Conservation (phyloP, 2,797 vertebrate genomes). For the Natrix natrix region DNA sequence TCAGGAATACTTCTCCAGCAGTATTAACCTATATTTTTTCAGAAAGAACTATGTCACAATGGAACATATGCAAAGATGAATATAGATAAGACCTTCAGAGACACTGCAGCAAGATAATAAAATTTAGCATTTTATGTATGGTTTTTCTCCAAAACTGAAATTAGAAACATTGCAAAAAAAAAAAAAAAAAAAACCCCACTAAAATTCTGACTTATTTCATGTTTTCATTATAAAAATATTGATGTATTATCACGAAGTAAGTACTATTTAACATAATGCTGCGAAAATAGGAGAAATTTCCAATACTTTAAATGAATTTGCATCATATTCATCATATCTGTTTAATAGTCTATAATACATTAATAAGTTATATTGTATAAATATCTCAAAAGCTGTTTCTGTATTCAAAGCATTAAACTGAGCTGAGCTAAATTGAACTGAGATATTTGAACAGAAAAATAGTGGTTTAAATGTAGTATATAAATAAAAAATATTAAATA, state of each 20-base stretch:
- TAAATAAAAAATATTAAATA: background rate
- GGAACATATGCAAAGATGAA: background rate
- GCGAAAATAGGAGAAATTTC: background rate
- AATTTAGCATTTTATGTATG: background rate
- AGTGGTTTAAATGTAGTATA: background rate
- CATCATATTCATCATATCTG: background rate
- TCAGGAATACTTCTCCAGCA: background rate
- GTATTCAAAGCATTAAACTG: background rate
- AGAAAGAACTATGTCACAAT: background rate
- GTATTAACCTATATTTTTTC: background rate
- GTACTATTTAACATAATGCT: background rate
- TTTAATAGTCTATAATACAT: background rate
- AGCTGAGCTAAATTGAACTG: background rate
- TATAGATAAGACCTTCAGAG: background rate
- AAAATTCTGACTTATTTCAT: background rate
- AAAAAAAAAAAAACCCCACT: background rate
- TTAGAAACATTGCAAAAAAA: background rate
- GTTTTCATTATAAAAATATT: background rate
- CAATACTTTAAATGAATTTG: background rate
- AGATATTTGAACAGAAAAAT: background rate
- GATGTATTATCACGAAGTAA: background rate
- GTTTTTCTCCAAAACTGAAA: background rate
- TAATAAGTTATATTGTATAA: background rate
- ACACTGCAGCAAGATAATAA: background rate
- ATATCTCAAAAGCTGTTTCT: background rate